Evolutionary conservation across 2,888 invertebrate genomes (phyloP).

Genomic region (Zonitis immaculata): DNA sequence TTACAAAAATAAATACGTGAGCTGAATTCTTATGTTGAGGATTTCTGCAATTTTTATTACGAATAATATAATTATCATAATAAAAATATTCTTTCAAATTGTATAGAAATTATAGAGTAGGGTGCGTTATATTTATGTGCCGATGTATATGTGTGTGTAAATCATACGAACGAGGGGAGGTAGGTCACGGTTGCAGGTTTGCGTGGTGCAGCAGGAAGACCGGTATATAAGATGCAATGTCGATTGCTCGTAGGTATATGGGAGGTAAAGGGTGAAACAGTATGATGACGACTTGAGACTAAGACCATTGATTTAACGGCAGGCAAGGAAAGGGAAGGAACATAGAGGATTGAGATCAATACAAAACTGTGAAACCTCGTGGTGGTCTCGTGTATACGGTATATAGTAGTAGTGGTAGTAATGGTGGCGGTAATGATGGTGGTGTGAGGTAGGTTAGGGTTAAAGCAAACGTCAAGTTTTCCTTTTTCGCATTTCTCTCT

Average conservation of each 20-base stretch:
- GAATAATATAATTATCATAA: neutral
- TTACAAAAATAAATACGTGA: neutral
- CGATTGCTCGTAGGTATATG: neutral
- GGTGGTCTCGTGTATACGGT: slow-evolving; percentile 23
- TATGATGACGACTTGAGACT: slow-evolving; percentile 39
- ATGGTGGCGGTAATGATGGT: slow-evolving; percentile 16
- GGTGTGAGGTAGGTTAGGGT: slow-evolving; percentile 50
- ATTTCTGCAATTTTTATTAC: neutral
- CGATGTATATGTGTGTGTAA: neutral
- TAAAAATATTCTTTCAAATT: neutral
- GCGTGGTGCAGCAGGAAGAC: slow-evolving; percentile 2
- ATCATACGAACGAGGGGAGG: neutral
- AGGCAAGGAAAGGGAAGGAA: slow-evolving; percentile 45
- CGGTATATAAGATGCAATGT: slow-evolving; percentile 15
- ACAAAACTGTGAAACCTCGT: slow-evolving; percentile 45
- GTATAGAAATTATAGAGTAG: too few relatives aligned
- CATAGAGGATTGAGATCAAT: slow-evolving; percentile 44
- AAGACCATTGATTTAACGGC: slow-evolving; percentile 45
- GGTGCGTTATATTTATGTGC: neutral
- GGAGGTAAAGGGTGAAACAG: slow-evolving; percentile 9
- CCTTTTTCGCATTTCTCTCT: slow-evolving; percentile 37
- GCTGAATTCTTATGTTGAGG: neutral
- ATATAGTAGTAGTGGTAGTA: neutral
- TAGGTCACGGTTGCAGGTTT: slow-evolving; percentile 1
- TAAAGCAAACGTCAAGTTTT: slow-evolving; percentile 26